Conservation (phyloP, 2,888 invertebrate species). For the Pseudococcus longispinus region DNA sequence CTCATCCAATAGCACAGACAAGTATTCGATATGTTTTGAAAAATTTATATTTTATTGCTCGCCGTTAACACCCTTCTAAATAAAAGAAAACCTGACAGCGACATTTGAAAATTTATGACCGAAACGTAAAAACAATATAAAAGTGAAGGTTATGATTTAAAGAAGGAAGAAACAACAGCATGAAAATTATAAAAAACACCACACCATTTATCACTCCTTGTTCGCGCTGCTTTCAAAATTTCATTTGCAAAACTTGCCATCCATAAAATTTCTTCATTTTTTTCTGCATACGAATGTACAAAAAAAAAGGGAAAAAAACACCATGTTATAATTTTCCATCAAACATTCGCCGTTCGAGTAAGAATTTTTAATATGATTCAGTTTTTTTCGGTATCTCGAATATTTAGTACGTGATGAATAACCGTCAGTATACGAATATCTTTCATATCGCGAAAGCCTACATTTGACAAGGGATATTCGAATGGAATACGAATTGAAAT, state of each 20-base stretch:
- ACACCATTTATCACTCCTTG: not conserved
- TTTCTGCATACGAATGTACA: not conserved
- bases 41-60: slow-evolving; percentile 38
- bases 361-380: slow-evolving; percentile 2
- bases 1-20: not conserved
- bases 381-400: not conserved
- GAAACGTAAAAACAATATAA: slow-evolving; percentile 44
- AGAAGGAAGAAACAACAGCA: slow-evolving; percentile 9
- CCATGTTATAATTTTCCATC: not conserved
- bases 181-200: slow-evolving; percentile 21
- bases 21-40: slow-evolving; percentile 15
- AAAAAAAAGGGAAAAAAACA: not conserved
- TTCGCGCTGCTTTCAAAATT: slow-evolving; percentile 16
- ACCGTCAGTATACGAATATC: not conserved
- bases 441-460: not conserved
- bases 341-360: not conserved
- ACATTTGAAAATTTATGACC: slow-evolving; percentile 44
- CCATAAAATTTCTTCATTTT: not conserved
- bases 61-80: not conserved
- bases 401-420: slow-evolving; percentile 6
- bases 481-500: not conserved
- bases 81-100: slow-evolving; percentile 14
- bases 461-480: not conserved
- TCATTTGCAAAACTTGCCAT: not conserved
- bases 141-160: slow-evolving; percentile 41